phyloP scores from a whole-genome alignment of 2,113 vertebrate species.

The Nannobrachium achirus region DNA sequence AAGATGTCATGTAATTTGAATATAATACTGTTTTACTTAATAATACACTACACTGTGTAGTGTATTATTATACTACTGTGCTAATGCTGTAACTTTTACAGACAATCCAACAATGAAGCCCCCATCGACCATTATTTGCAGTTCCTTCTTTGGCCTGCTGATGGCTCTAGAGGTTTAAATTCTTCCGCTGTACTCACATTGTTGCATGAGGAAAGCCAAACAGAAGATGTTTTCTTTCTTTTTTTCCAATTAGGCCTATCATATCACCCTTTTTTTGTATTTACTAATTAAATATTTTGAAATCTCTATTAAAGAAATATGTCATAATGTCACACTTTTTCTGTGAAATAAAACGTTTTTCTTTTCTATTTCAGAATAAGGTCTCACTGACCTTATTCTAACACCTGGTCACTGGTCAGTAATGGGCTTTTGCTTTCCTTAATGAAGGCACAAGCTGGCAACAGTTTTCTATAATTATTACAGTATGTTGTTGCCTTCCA shows the following conservation, averaged over 20 bases:
- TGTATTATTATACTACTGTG: too few species aligned
- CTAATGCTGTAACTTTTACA: too few species aligned
- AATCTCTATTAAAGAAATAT: constrained; percentile 33
- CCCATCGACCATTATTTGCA: constrained; percentile 35
- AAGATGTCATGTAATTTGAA: too few species aligned
- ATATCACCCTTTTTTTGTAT: constrained; percentile 7
- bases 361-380: constrained; percentile 5
- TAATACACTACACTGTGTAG: too few species aligned
- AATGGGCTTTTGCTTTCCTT: constrained; percentile 40
- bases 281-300: constrained; percentile 28
- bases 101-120: too few species aligned
- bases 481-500: constrained; percentile 40
- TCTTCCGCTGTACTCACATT: constrained; percentile 2
- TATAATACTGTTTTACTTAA: too few species aligned
- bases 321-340: constrained; percentile 5
- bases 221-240: constrained; percentile 9
- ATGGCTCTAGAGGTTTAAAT: constrained; percentile 62
- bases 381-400: constrained; percentile 44
- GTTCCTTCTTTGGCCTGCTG: constrained; percentile 56
- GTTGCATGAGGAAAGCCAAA: neutral
- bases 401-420: constrained; percentile 56
- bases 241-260: neutral
- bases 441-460: constrained; percentile 61
- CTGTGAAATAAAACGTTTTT: neutral
- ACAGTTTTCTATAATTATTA: constrained; percentile 43